These are phyloP conservation scores for Sogatella furcifera DNA, from an alignment of 1,140 invertebrate species.

Conservation along the genomic window DNA sequence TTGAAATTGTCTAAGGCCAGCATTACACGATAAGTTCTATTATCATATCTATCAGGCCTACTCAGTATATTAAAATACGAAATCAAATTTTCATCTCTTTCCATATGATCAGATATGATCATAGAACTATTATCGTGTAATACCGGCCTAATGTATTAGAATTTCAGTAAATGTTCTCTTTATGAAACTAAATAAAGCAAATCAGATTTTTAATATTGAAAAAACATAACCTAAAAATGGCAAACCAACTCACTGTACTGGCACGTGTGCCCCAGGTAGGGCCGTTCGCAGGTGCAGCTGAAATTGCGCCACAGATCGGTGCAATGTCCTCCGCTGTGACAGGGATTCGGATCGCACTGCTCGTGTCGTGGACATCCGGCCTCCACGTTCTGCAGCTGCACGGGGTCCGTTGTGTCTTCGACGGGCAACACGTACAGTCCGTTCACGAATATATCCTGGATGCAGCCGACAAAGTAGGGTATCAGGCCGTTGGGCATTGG, in stretches of 20 bases:
- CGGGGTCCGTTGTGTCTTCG: conserved; percentile 27
- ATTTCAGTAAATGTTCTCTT: no score
- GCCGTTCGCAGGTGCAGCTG: conserved; percentile 72
- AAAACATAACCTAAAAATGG: not conserved
- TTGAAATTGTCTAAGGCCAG: no score
- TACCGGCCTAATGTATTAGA: no score
- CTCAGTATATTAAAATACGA: no score
- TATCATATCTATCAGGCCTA: no score
- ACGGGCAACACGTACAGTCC: conserved; percentile 31
- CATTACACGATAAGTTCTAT: no score
- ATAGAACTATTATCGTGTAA: no score
- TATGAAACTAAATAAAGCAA: no score
- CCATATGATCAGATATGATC: no score
- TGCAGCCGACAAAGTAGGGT: conserved; percentile 77
- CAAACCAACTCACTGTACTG: conserved; percentile 57
- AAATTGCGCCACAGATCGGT: conserved; percentile 83
- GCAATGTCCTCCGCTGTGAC: conserved; percentile 73
- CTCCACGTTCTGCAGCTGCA: conserved; percentile 43
- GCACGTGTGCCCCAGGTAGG: conserved; percentile 76
- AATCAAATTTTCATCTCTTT: no score
- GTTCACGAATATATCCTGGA: conserved; percentile 82
- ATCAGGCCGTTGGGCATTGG: conserved; percentile 54
- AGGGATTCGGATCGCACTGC: conserved; percentile 79
- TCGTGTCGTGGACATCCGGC: conserved; percentile 61
- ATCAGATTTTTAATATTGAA: no score